Evolutionary conservation across 2,888 invertebrate species (phyloP).

Genomic region (Busseola fusca): DNA sequence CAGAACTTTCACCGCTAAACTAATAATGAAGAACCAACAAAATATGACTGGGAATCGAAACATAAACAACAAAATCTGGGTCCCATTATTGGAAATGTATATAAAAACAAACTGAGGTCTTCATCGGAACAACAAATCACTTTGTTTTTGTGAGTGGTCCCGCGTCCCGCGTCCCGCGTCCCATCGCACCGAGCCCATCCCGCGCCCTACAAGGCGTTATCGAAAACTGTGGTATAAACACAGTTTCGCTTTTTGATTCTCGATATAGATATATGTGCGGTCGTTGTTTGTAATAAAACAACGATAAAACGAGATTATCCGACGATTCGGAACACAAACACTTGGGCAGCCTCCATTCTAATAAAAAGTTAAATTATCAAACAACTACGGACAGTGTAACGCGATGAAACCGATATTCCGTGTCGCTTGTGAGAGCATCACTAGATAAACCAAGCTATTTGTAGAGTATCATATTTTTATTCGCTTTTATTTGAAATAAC

Average conservation of each 20-base stretch:
- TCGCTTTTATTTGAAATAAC: conserved; percentile 37
- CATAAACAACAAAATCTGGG: conserved; percentile 61
- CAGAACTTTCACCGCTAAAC: conserved; percentile 46
- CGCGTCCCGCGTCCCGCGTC: conserved; percentile 24
- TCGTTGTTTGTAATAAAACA: conserved; percentile 65
- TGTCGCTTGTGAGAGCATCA: conserved; percentile 29
- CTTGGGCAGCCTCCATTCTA: conserved; percentile 57
- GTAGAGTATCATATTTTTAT: conserved; percentile 58
- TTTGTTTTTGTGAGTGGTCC: conserved; percentile 71
- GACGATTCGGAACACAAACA: conserved; percentile 47
- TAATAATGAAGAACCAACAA: conserved; percentile 50
- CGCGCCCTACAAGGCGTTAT: conserved; percentile 60
- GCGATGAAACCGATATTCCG: conserved; percentile 55
- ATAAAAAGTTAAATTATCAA: conserved; percentile 62
- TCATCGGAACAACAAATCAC: conserved; percentile 82
- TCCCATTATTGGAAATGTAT: conserved; percentile 64
- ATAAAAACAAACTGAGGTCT: conserved; percentile 78
- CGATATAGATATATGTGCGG: conserved; percentile 58
- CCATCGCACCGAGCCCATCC: conserved; percentile 14
- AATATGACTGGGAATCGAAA: conserved; percentile 52
- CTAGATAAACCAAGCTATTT: conserved; percentile 37
- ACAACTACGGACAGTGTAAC: conserved; percentile 53
- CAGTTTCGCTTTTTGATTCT: conserved; percentile 70
- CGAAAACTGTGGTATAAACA: conserved; percentile 68
- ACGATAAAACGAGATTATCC: conserved; percentile 63